A percentile compares a stretch with the other conserved stretches of the same genome.
These are phyloP conservation scores for Epinephelus malabaricus DNA, from an alignment of 2,797 vertebrate species.

Conservation along the genomic window DNA sequence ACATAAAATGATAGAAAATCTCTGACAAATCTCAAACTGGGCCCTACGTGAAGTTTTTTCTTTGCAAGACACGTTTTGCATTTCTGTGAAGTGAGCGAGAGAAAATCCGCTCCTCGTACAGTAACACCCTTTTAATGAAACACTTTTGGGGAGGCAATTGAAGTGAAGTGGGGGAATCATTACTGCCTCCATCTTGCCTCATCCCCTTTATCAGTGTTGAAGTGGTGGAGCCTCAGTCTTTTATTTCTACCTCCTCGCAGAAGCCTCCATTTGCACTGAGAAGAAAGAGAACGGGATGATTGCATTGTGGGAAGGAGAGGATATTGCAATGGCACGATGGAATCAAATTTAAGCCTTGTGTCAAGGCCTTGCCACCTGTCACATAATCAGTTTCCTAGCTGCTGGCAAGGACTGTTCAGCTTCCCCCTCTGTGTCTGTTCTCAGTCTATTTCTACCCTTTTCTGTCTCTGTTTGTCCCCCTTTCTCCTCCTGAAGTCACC, in stretches of 20 bases:
- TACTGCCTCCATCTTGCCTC: constrained; percentile 9
- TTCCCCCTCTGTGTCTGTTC: constrained; percentile 5
- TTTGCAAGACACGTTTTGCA: neutral
- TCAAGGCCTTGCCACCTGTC: constrained; percentile 46
- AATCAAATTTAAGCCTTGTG: constrained; percentile 48
- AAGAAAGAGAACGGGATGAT: constrained; percentile 36
- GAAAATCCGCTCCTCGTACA: neutral
- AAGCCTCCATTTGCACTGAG: constrained; percentile 7
- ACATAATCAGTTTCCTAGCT: constrained; percentile 45
- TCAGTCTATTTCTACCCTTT: constrained; percentile 3
- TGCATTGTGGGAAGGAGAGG: constrained; percentile 12
- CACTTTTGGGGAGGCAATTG: constrained; percentile 17
- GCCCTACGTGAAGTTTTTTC: neutral
- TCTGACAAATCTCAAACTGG: neutral
- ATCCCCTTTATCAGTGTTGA: neutral
- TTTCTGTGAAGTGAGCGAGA: constrained; percentile 4
- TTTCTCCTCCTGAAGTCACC: constrained; percentile 16
- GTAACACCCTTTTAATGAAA: constrained; percentile 31
- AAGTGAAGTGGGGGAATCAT: constrained; percentile 26
- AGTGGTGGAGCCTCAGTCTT: constrained; percentile 14
- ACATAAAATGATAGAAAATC: no score
- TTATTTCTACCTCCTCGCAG: constrained; percentile 14
- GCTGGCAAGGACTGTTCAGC: constrained; percentile 11
- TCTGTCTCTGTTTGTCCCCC: constrained; percentile 1
- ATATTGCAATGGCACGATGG: constrained; percentile 16